These are phyloP conservation scores for Microtus obscurus DNA, from an alignment of 2,797 vertebrate species.

Conservation along the genomic window DNA sequence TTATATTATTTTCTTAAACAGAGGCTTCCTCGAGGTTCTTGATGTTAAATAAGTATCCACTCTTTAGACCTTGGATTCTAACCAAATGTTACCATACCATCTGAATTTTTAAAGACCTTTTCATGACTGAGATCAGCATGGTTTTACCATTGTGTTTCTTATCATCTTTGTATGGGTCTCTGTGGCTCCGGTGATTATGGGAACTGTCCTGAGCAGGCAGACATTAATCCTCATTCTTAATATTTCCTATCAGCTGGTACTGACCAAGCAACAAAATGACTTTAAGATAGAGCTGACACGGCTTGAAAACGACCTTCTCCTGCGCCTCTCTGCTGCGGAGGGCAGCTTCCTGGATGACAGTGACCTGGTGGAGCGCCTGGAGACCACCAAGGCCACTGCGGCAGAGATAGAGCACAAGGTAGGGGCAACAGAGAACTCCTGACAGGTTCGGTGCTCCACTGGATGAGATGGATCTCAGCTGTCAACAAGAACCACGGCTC, in stretches of 20 bases:
- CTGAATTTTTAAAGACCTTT: neutral
- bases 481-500: neutral
- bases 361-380: conserved; percentile 91
- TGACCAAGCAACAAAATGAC: conserved; percentile 92
- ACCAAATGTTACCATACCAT: neutral
- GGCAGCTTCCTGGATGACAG: conserved; percentile 90
- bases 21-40: neutral
- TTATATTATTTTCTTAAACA: conserved; percentile 26
- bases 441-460: fast-evolving
- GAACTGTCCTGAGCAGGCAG: neutral
- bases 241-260: conserved; percentile 84
- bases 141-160: neutral
- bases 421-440: neutral
- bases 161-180: neutral
- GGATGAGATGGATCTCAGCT: fast-evolving
- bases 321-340: conserved; percentile 89
- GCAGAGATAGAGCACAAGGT: conserved; percentile 91
- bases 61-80: neutral
- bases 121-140: neutral
- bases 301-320: conserved; percentile 91
- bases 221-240: neutral
- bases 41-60: neutral
- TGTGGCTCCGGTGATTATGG: neutral
- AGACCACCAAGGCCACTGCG: conserved; percentile 89
- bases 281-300: conserved; percentile 91